Evolutionary conservation across 92 coral and sea anemone genomes (phyloP), one percentile per base, ranked within the genome.

Genomic region (Heteractis magnifica): DNA sequence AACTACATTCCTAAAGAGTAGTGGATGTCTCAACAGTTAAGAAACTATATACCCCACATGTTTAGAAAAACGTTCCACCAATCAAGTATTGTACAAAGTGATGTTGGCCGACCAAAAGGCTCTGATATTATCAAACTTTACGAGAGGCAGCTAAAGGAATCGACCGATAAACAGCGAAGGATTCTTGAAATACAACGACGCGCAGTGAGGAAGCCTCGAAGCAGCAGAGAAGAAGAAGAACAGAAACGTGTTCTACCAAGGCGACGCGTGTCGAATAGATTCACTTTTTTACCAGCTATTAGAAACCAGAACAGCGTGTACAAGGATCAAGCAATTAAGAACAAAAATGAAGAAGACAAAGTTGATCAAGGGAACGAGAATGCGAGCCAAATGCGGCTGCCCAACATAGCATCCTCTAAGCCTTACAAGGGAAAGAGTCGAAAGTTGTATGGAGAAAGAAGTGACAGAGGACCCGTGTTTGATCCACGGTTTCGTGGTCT

Each of bases 401-500:
- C 73, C 1, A 26, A 60, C 3, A 59, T 68, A 79, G 6, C 68
- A 21, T 4, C 16, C 3, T 6, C 82, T 49, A 50, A 52, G 19
- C 83, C 83, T 65, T 26, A 48, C 18, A 77, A 73, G 6, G 16
- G 44, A 58, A 52, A 72, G 60, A 49, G 12, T 19, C 14, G 44
- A 34, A 34, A 34, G 44, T 34, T 73, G 10, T 65, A 44, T 52
- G 74, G 52, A 10, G 52, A 18, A 26, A 77, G 41, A 16, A 64
- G 73, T 34, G 81, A 88, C 4, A 56, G 59, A 7, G 91, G 86
- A 0, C 94, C 97, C 18, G 87, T 89, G 12, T 78, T 85, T 41
- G 97, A 93, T 76, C 94, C 97, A 49, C 59, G 97, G 52, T 93
- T 93, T 79, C 81, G 88, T 68, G 82, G 92, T 12, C 76, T 93